Conservation (phyloP, 2,888 invertebrate genomes). For the Scaptomyza parva region DNA sequence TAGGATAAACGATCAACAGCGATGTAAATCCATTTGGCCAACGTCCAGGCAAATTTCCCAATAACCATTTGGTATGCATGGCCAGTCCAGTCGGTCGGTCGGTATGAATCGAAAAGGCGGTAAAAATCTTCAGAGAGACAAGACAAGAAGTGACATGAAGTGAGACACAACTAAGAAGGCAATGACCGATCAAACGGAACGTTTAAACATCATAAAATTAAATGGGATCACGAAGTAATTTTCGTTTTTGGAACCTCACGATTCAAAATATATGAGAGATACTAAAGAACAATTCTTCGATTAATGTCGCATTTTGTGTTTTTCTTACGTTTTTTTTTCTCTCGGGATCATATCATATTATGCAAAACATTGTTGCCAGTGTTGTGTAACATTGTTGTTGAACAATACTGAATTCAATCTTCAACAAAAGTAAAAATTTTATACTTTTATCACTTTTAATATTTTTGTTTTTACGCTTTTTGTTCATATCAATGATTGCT, state of each 20-base stretch:
- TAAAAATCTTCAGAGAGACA: no score
- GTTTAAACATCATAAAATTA: constrained; percentile 50
- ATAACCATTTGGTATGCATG: constrained; percentile 54
- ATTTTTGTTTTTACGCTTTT: constrained; percentile 4
- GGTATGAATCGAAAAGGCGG: no score
- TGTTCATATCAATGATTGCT: constrained; percentile 24
- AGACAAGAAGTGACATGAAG: no score
- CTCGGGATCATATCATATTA: no score
- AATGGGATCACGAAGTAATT: constrained; percentile 46
- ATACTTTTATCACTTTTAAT: constrained; percentile 38
- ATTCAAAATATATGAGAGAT: constrained; percentile 26
- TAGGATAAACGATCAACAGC: background rate
- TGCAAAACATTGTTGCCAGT: constrained; percentile 2
- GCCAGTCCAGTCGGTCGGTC: no score
- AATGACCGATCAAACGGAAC: constrained; percentile 55
- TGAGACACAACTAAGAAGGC: constrained; percentile 44
- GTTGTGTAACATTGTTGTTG: constrained; percentile 3
- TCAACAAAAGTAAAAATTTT: constrained; percentile 7
- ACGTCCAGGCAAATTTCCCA: constrained; percentile 48
- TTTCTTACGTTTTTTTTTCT: background rate
- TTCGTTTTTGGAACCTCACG: constrained; percentile 55
- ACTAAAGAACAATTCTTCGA: constrained; percentile 38
- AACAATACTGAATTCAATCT: constrained; percentile 5
- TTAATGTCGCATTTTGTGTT: constrained; percentile 26
- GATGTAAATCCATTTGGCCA: constrained; percentile 7